A percentile compares a stretch with the other conserved stretches of the same genome.
Conservation (phyloP, 2,797 vertebrate species). For the Amazonetta brasiliensis region DNA sequence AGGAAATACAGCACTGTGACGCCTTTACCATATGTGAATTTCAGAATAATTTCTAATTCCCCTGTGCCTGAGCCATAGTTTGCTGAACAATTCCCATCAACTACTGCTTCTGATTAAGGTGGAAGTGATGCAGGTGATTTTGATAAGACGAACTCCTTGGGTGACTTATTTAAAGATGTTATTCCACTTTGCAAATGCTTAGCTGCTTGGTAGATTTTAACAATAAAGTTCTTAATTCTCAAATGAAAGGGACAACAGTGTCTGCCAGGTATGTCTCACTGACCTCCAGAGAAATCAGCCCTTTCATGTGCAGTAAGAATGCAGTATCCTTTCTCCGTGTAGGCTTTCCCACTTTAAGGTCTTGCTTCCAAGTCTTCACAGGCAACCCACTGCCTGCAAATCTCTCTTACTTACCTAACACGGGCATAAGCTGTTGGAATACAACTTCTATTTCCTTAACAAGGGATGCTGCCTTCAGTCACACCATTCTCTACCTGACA, state of each 20-base stretch:
- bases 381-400: not conserved
- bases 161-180: not conserved
- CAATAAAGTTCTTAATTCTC: not conserved
- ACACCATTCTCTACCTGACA: not conserved
- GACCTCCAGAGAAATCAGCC: not conserved
- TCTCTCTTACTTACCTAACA: not conserved
- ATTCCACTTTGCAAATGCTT: not conserved
- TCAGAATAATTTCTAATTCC: slow-evolving; percentile 7
- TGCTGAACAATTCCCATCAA: not conserved
- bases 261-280: not conserved
- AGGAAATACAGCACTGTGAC: not conserved
- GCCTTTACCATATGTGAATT: slow-evolving; percentile 20
- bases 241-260: not conserved
- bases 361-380: not conserved
- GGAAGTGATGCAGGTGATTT: not conserved
- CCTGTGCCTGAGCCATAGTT: not conserved
- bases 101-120: not conserved
- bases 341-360: not conserved
- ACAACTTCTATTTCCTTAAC: not conserved
- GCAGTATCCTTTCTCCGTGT: not conserved
- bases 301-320: not conserved
- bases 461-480: not conserved
- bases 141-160: not conserved
- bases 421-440: not conserved
- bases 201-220: not conserved